Conservation (phyloP, 2,797 vertebrate genomes). For the Falco rusticolus region DNA sequence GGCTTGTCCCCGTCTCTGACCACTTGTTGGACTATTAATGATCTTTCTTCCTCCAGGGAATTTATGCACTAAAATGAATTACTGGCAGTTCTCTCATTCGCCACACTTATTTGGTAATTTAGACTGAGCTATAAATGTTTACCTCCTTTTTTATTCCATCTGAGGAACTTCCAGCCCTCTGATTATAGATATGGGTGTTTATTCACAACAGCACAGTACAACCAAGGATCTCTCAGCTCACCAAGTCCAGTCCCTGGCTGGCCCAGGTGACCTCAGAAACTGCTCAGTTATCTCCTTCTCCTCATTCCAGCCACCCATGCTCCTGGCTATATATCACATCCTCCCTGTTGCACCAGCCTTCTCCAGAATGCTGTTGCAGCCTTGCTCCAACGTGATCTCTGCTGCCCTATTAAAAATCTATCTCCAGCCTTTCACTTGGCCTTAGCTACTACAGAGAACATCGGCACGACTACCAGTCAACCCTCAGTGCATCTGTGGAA, state of each 20-base stretch:
- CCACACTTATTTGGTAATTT: neutral
- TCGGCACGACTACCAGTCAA: rapidly evolving
- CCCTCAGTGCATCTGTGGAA: neutral
- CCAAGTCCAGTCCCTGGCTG: neutral
- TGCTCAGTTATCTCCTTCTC: neutral
- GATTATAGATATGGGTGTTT: neutral
- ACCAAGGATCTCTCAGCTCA: neutral
- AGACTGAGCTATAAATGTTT: neutral
- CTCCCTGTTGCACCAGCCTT: neutral
- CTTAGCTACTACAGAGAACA: neutral
- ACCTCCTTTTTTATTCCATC: neutral
- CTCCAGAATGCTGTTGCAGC: neutral
- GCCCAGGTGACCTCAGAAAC: neutral
- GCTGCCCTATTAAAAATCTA: neutral
- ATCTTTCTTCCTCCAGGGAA: neutral
- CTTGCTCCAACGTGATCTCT: neutral
- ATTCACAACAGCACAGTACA: neutral
- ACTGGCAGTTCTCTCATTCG: neutral
- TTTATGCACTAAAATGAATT: neutral
- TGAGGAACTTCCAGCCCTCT: neutral
- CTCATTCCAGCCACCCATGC: too few species aligned
- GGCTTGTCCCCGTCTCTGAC: neutral
- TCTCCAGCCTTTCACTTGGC: neutral
- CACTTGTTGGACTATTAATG: neutral
- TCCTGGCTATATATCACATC: neutral